These are phyloP conservation scores for Oikopleura albicans DNA, from an alignment of 23 tunicate species.

Conservation along the genomic window DNA sequence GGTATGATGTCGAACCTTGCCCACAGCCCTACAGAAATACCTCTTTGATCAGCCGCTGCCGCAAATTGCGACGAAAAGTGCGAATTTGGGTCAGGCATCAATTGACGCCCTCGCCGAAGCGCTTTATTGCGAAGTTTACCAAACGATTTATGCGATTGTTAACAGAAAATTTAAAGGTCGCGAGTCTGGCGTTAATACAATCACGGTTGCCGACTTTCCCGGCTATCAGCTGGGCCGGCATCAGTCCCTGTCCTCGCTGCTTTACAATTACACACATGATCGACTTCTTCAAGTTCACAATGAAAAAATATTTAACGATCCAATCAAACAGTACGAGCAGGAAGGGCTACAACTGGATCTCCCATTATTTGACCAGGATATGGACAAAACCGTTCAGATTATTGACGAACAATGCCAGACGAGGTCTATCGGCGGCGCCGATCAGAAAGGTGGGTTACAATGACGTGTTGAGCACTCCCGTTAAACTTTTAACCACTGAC, in stretches of 20 bases:
- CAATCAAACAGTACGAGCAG: slow-evolving; percentile 42
- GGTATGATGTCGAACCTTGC: no score
- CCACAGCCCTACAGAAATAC: slow-evolving; percentile 1
- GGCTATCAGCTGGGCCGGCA: slow-evolving; percentile 11
- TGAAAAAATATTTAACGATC: slow-evolving; percentile 29
- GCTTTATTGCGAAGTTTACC: slow-evolving; percentile 4
- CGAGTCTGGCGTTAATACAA: not conserved
- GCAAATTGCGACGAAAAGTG: not conserved
- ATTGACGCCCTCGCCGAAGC: not conserved
- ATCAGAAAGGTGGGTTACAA: no score
- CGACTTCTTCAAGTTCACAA: slow-evolving; percentile 36
- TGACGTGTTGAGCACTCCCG: no score
- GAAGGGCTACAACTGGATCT: slow-evolving; percentile 19
- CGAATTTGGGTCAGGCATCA: not conserved
- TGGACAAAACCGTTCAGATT: not conserved
- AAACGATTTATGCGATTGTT: not conserved
- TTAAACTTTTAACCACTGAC: no score
- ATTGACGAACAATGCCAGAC: not conserved
- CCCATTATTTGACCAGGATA: not conserved
- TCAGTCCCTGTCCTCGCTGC: slow-evolving; percentile 16
- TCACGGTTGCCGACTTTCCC: not conserved
- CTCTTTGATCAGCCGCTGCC: not conserved
- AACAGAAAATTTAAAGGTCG: not conserved
- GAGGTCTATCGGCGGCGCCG: not conserved
- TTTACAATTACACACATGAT: slow-evolving; percentile 68